phyloP scores from a whole-genome alignment of 1,140 invertebrate genomes.

The Euwallacea fornicatus region DNA sequence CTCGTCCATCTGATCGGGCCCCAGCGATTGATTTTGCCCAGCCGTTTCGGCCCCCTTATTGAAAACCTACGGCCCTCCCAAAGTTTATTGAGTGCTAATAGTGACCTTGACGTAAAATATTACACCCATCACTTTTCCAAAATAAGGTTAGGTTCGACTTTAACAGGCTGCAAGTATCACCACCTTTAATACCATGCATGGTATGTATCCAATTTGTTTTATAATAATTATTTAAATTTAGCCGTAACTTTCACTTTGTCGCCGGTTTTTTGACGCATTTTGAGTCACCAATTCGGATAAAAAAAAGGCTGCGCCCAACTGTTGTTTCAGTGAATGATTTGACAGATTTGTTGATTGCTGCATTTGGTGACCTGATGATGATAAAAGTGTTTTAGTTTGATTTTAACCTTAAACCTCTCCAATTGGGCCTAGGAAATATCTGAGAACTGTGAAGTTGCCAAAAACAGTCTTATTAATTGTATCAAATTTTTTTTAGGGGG shows the following conservation, averaged over 20 bases:
- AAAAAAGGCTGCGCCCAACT: conserved; percentile 19
- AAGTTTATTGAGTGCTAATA: conserved; percentile 39
- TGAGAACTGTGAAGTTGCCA: no score
- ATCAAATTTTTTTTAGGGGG: no score
- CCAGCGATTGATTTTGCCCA: no score
- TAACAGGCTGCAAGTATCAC: conserved; percentile 46
- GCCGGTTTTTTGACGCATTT: conserved; percentile 21
- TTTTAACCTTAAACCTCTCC: no score
- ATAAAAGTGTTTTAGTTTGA: no score
- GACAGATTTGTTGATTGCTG: conserved; percentile 32
- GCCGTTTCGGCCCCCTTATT: conserved; percentile 1
- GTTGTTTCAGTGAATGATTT: conserved; percentile 29
- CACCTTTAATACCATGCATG: conserved; percentile 51
- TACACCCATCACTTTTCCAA: conserved; percentile 51
- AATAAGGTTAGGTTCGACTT: conserved; percentile 51
- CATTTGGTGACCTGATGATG: background rate
- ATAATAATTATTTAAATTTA: conserved; percentile 39
- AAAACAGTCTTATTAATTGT: no score
- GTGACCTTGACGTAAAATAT: conserved; percentile 51
- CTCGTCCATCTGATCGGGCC: no score
- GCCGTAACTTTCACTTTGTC: conserved; percentile 30
- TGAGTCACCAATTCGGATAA: conserved; percentile 3
- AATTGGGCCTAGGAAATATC: no score
- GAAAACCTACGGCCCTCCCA: no score
- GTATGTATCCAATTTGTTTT: conserved; percentile 44